Percentiles rank a stretch among this genome's conserved stretches.
These are phyloP conservation scores for Cartodere bifasciata DNA, from an alignment of 2,888 invertebrate species.

Conservation along the genomic window DNA sequence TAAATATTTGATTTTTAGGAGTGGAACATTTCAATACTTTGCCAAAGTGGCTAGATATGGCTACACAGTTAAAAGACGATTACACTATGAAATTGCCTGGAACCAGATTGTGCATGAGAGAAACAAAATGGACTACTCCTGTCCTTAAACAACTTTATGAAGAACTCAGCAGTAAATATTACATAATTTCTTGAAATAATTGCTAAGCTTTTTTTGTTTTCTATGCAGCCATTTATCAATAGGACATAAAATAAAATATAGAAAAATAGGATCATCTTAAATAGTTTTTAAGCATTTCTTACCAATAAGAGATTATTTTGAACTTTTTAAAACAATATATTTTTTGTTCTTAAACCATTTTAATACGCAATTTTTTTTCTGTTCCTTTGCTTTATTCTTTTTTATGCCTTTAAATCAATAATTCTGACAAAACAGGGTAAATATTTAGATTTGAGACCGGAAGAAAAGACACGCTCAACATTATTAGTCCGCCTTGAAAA, in stretches of 20 bases:
- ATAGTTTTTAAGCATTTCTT: too few relatives aligned
- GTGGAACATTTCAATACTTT: constrained; percentile 37
- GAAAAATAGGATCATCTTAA: too few relatives aligned
- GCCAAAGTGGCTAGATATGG: constrained; percentile 38
- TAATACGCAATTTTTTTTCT: too few relatives aligned
- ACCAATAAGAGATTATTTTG: too few relatives aligned
- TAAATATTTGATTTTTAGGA: constrained; percentile 29
- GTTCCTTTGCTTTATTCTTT: too few relatives aligned
- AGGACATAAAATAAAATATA: too few relatives aligned
- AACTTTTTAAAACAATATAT: too few relatives aligned
- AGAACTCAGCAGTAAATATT: constrained; percentile 41
- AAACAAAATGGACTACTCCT: constrained; percentile 53
- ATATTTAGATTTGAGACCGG: constrained; percentile 18
- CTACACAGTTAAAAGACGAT: constrained; percentile 36
- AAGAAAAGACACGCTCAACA: constrained; percentile 17
- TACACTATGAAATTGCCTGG: constrained; percentile 31
- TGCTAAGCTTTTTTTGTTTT: too few relatives aligned
- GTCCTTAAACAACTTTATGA: constrained; percentile 46
- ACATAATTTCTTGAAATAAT: neutral
- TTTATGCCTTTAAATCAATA: too few relatives aligned
- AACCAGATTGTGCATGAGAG: constrained; percentile 41
- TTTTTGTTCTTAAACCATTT: too few relatives aligned
- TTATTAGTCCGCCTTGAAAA: constrained; percentile 21
- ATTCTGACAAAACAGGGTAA: too few relatives aligned
- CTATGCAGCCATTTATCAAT: too few relatives aligned